Conservation (phyloP, 2,113 vertebrate genomes). For the Odocoileus hemionus region DNA sequence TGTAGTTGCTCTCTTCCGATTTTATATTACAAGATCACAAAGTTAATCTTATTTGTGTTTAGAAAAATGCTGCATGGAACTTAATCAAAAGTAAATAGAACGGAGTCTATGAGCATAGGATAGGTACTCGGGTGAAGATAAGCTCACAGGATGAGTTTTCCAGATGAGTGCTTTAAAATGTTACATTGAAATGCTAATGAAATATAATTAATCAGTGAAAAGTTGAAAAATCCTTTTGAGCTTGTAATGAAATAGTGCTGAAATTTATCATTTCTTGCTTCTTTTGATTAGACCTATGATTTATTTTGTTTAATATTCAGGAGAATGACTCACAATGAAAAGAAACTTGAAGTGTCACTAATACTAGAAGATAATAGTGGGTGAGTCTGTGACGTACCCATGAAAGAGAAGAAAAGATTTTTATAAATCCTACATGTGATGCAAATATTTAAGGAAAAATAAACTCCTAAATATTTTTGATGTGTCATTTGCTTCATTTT, state of each 20-base stretch:
- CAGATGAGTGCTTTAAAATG: not conserved
- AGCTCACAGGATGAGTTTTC: not conserved
- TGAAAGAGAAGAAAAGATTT: not conserved
- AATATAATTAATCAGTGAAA: not conserved
- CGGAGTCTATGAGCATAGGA: not conserved
- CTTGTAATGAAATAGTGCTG: not conserved
- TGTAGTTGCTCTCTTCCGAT: not conserved
- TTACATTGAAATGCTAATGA: not conserved
- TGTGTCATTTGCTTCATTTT: slow-evolving; percentile 10
- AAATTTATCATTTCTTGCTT: not conserved
- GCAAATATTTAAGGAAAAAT: not conserved
- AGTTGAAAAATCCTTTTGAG: not conserved
- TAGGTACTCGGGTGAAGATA: not conserved
- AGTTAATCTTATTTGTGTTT: not conserved
- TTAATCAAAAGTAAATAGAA: not conserved
- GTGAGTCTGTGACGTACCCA: not conserved
- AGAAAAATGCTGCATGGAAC: not conserved
- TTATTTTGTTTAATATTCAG: not conserved
- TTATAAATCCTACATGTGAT: not conserved
- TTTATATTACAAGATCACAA: not conserved
- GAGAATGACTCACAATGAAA: not conserved
- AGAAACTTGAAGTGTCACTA: not conserved
- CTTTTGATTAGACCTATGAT: not conserved
- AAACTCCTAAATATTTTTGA: not conserved
- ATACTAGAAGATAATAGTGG: not conserved